Base-by-base conservation (phyloP, 30 jellyfish, hydroid and myxozoan genomes). In the Aurelia sp. region DNA sequence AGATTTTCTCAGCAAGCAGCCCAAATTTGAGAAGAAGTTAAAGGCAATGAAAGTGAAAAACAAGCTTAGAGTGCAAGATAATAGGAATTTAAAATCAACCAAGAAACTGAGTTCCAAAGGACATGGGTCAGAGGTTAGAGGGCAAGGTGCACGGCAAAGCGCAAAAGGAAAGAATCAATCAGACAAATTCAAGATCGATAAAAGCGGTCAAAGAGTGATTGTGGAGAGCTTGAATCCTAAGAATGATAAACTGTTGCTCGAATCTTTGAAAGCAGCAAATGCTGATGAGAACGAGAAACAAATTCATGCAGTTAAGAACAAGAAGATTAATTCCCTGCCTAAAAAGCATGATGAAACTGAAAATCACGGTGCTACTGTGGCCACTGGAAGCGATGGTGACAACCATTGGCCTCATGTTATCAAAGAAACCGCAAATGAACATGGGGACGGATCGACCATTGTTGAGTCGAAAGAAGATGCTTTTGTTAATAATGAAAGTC, bases 1-100 rank as follows among this genome's bases (percentile, higher is more conserved):
- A 16, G 86, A 76, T 58, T 76, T 76, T 76, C 76, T 76, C 65
- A 76, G 76, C 62, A 69, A 70, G 15, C 76, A 55, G 31, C 83
- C 79, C 7, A 68, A 81, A 16, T 55, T 41, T 27, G 73, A 35
- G 64, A 69, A 67, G 53, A 81, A 52, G 63, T 2, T 53, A 18
- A 81, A 81, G 35, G 12, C 65, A 2, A 4, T 58, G 11, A 53
- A 50, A 73, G 48, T 23, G 7, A 47, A 5, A 33, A 78, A 78
- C 55, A 44, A 44, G 15, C 55, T 7, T 0, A 9, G 55, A 44
- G 55, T 44, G 55, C 55, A 44, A 7, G 55, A 12, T 44, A 44
- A 44, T 7, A 44, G 55, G 55, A 44, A 44, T 44, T 44, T 44
- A 9, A 44, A 44, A 10, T 44, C 10, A 44, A 13, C 15, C 55